Evolutionary conservation across 2,888 invertebrate genomes (phyloP), one percentile per base, ranked within the genome.

Genomic region (Campaea margaritaria): DNA sequence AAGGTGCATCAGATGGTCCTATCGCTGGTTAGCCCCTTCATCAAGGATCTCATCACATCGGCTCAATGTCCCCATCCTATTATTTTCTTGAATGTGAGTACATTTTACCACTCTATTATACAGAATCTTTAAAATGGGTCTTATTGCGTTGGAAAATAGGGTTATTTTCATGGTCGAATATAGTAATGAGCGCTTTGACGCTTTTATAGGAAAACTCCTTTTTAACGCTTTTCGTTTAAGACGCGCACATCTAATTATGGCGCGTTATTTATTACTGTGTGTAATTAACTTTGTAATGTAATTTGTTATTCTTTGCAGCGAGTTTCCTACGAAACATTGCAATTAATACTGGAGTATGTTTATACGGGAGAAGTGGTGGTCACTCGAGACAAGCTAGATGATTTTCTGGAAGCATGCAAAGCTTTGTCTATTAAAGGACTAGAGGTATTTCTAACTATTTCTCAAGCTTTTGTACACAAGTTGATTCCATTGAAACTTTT

Each of bases 351-450:
- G 58, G 89, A 92, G 58, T 92, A 91, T 55, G 78, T 89, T n/a
- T 93, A 93, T 68, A 87, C 88, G 0, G 92, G 92, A 0, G 87
- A 93, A 69, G 89, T 86, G 0, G 48, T 79, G 10, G 83, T 92
- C 0, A 64, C 77, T 0, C 72, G 82, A n/a, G 81, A 87, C 0
- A 76, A 79, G 12, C 68, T 91, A 2, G 69, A 73, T 13, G 82
- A 85, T 0, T 73, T 92, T 5, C 67, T 91, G 16, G 76, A 78
- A 13, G 87, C 89, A 4, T 89, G 86, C 1, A 84, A 79, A 69
- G 81, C 86, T 34, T 68, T 92, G 0, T 88, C 86, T 38, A 90
- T 92, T 11, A 86, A 77, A 65, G 92, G 92, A 12, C 74, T 92
- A 13, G 80, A 81, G 42, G 39, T 39, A 39, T 39, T 7, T 13